These are phyloP conservation scores for Manis javanica DNA, from an alignment of 2,797 vertebrate genomes.

Conservation along the genomic window DNA sequence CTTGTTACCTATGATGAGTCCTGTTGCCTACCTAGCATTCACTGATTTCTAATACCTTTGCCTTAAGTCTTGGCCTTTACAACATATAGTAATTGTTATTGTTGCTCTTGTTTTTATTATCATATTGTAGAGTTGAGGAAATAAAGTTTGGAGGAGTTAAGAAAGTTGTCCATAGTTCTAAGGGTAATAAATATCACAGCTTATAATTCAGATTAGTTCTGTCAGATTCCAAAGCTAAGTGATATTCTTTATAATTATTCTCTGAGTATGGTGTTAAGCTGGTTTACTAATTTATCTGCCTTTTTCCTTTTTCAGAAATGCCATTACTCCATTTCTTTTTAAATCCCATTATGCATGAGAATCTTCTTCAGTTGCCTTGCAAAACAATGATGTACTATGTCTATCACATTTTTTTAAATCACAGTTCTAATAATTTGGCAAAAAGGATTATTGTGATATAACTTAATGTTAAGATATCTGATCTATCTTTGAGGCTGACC, in stretches of 20 bases:
- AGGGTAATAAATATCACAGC: not conserved
- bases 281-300: not conserved
- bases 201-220: not conserved
- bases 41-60: not conserved
- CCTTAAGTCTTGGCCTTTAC: not conserved
- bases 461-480: not conserved
- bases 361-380: not conserved
- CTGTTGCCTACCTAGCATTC: not conserved
- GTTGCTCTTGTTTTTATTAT: not conserved
- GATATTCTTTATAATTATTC: constrained; percentile 16
- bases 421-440: not conserved
- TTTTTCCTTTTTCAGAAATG: constrained; percentile 1
- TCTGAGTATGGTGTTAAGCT: not conserved
- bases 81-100: not conserved
- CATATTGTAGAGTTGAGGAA: not conserved
- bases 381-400: not conserved
- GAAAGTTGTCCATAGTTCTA: not conserved
- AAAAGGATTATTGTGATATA: not conserved
- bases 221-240: not conserved
- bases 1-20: not conserved
- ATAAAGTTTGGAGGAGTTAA: not conserved
- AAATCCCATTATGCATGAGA: not conserved
- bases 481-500: not conserved
- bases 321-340: not conserved
- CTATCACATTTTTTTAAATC: not conserved